A percentile compares a stretch with the other conserved stretches of the same genome.
Evolutionary conservation across 1,140 invertebrate genomes (phyloP).

Genomic region (Prorops nasuta): DNA sequence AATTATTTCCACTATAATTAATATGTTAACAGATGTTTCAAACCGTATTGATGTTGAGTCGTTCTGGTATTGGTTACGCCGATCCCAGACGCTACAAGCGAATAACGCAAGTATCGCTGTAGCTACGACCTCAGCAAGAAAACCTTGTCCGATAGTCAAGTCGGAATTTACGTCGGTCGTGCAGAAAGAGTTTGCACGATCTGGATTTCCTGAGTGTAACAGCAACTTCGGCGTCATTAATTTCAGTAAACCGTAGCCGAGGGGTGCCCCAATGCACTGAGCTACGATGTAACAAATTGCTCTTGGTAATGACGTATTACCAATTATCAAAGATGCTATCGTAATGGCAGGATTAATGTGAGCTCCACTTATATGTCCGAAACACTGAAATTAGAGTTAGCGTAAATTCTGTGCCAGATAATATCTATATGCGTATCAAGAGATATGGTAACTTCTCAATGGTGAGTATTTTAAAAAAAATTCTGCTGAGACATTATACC

Average conservation of each 20-base stretch:
- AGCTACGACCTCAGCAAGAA: conserved; percentile 62
- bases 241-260: conserved; percentile 67
- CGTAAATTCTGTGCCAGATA: too few species aligned
- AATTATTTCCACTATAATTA: too few species aligned
- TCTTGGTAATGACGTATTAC: conserved; percentile 64
- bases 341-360: conserved; percentile 80
- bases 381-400: conserved; percentile 36
- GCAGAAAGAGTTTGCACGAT: conserved; percentile 55
- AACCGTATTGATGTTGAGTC: conserved; percentile 62
- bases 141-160: conserved; percentile 50
- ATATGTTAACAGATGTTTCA: too few species aligned
- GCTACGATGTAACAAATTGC: conserved; percentile 69
- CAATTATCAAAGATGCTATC: conserved; percentile 65
- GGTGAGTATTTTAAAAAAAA: too few species aligned
- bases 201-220: conserved; percentile 21
- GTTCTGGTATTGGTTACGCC: conserved; percentile 56
- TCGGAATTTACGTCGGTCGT: conserved; percentile 57
- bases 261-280: conserved; percentile 69
- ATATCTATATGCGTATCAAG: too few species aligned
- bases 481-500: too few species aligned
- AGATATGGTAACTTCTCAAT: too few species aligned
- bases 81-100: conserved; percentile 66
- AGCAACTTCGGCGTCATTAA: conserved; percentile 56
- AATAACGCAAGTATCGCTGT: conserved; percentile 63
- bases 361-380: conserved; percentile 65